Base-by-base conservation (phyloP, 2,113 vertebrate species). In the Budorcas taxicolor region DNA sequence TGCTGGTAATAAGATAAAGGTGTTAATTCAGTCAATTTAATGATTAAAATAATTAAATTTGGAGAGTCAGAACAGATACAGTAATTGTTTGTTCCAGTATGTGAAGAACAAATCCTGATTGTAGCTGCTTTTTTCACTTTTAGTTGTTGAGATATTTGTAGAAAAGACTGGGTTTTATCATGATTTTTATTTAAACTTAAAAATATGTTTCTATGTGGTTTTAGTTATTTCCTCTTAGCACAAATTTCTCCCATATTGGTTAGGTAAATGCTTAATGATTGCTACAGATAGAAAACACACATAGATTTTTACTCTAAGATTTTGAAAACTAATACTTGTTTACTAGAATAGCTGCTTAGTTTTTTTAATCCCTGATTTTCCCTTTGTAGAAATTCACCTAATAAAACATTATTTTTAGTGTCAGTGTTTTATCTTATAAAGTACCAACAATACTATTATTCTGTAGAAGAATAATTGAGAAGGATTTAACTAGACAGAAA, bases 401-500 rank as follows among this genome's bases (percentile, higher is more conserved):
- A 23, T 74, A n/a, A 95, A 84, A 93, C 86, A 12, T 84, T 96
- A 58, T 87, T 78, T 95, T 87, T n/a, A 58, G 60, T 97, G 50
- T 88, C 50, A 85, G 5, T 31, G 10, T 78, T 95, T 91, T 93
- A 84, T 96, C 50, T 86, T 81, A 87, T 83, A 53, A 96, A 76
- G 58, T 86, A 82, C 86, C 71, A 93, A 57, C 62, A 78, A 82
- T 87, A 67, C 90, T 97, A 80, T 89, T 89, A 84, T 90, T 97
- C 74, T 84, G 47, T 50, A 64, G 64, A 94, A 95, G 76, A 91
- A 92, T 47, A 97, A 71, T 50, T 76, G 76, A 96, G 86, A 95
- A 86, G 86, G 94, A 96, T 92, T 97, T 97, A 93, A 92, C 80
- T 81, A 84, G 93, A 92, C 60, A 93, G 52, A 89, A 96, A 93